Evolutionary conservation across 2,113 vertebrate species (phyloP).

Genomic region (Hemibagrus wyckioides): DNA sequence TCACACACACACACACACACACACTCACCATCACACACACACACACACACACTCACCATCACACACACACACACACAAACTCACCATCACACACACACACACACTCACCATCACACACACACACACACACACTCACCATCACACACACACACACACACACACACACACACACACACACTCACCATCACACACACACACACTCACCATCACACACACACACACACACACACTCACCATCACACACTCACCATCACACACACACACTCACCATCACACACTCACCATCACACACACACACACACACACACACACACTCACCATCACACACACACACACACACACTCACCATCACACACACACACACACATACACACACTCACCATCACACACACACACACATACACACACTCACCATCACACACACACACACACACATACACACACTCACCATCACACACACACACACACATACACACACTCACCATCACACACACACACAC

Average conservation of each 20-base stretch:
- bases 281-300: no score
- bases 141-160: no score
- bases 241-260: neutral
- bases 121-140: neutral
- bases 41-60: neutral
- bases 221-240: neutral
- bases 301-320: neutral
- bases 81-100: no score
- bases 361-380: neutral
- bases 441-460: neutral
- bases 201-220: neutral
- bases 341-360: neutral
- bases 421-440: no score
- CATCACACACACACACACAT: neutral
- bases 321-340: neutral
- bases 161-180: neutral
- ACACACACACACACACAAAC: conserved; percentile 10
- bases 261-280: neutral
- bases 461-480: neutral
- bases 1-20: neutral
- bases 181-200: neutral
- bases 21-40: neutral
- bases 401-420: neutral
- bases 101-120: neutral
- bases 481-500: neutral